Base-by-base conservation (phyloP, 2,888 invertebrate species). In the Mystacides longicornis region DNA sequence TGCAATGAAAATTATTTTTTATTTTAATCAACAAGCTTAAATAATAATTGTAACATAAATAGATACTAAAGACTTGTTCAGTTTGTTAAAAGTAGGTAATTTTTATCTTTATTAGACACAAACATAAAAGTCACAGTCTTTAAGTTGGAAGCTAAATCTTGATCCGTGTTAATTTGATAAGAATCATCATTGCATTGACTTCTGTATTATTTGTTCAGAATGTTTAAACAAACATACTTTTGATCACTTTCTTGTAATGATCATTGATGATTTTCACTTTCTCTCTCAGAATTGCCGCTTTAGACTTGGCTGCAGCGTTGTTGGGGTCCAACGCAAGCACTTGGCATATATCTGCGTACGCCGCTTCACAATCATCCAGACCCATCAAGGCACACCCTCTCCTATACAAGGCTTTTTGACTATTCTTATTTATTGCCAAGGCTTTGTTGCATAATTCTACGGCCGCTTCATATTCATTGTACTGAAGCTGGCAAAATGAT, bases 371-470 rank as follows among this genome's bases (percentile, higher is more conserved):
- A 69, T 87, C 80, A 37, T 77, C 73, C 0, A 85, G 69, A 46
- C 79, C 77, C 22, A 74, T 71, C 73, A 83, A 77, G 0, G 94
- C 89, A 69, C 86, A 81, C 7, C 90, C 91, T 58, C 90, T 76
- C 62, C 98, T 80, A 72, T 93, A 99, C 0, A 89, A 72, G 0
- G 91, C 94, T 71, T 99, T 99, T 1, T 87, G 82, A 68, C 89
- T 96, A 7, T 82, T 78, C 0, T 82, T 71, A 64, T 92, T 87
- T n/a, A 87, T 66, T 54, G 81, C 80, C 2, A 99, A 70, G 0
- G 87, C 93, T 64, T 85, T 81, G 49, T 87, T 82, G 63, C 95
- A 89, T 11, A 90, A 75, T 37, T 79, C 73, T 23, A 88, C 67
- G 0, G 83, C 85, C 57, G 83, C 81, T 3, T 81, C 77, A 68